A percentile compares a stretch with the other conserved stretches of the same genome.
Evolutionary conservation across 2,888 invertebrate species (phyloP).

Genomic region (Xylophagus ater): DNA sequence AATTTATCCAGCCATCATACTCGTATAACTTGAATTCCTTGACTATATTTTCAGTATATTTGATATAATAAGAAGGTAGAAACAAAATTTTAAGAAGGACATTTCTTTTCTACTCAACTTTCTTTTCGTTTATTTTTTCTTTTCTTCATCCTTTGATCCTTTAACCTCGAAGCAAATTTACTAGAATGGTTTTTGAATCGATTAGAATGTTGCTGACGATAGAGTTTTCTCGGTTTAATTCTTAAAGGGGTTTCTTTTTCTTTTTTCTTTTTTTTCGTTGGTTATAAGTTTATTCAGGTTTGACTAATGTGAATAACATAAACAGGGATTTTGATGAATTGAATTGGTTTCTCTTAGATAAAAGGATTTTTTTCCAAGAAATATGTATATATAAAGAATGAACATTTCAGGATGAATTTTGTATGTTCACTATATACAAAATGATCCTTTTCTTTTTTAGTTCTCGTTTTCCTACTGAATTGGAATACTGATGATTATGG

Average conservation of each 20-base stretch:
- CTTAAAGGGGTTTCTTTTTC: not conserved
- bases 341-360: conserved; percentile 7
- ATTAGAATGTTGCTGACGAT: conserved; percentile 6
- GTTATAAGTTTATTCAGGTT: conserved; percentile 1
- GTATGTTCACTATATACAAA: not conserved
- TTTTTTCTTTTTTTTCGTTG: not conserved
- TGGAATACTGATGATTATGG: not conserved
- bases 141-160: too few relatives aligned
- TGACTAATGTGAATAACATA: conserved; percentile 8
- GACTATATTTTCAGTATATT: too few relatives aligned
- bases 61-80: too few relatives aligned
- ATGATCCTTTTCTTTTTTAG: not conserved
- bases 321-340: conserved; percentile 8
- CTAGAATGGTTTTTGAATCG: conserved; percentile 4
- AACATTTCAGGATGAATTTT: not conserved
- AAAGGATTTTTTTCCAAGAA: too few relatives aligned
- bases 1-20: too few relatives aligned
- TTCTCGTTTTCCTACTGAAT: not conserved
- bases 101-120: too few relatives aligned
- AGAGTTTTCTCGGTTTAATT: not conserved
- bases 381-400: too few relatives aligned
- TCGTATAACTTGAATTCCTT: too few relatives aligned
- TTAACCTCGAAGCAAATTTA: too few relatives aligned
- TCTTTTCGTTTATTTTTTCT: too few relatives aligned
- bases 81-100: too few relatives aligned